Base-by-base conservation (phyloP, 2,888 invertebrate species). In the Parnassius apollo region DNA sequence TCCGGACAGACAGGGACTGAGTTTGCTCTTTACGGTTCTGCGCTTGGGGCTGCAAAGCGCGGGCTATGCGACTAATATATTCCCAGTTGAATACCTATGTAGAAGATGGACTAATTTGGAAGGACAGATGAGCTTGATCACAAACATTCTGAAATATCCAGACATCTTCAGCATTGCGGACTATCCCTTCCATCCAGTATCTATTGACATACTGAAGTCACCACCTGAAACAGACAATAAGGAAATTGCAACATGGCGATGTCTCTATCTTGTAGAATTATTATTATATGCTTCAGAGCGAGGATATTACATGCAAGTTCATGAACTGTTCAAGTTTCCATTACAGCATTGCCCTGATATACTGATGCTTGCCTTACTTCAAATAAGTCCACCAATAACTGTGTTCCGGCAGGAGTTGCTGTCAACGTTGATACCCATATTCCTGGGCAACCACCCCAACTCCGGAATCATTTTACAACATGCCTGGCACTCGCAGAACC, bases 141-240 rank as follows among this genome's bases (percentile, higher is more conserved):
- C 96, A 66, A 95, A 96, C 71, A 96, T 98, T 69, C 87, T 99
- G 42, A 98, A 98, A 81, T 95, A 96, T 86, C 95, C 97, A 0
- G 99, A 99, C 80, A 94, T 99, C 69, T 98, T 99, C 85, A 97
- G 97, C 78, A 96, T 99, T 81, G 96, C 97, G 44, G 98, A 99
- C 82, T 96, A 96, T 84, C 96, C 97, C 0, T 98, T 96, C 81
- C 96, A 96, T 74, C 94, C 96, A 2, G 97, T 98, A 1, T 94
- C 96, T 2, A 95, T 97, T 53, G 98, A 98, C 75, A 94, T 97
- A 68, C 86, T 99, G 50, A 99, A 99, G 90, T 96, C 97, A 11
- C 96, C 97, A 8, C 99, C 99, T 0, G 99, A 99, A 89, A 95
- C 96, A 35, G 98, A 98, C 74, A 98, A 97, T 82, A 97, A 98